Base-by-base conservation (phyloP, 2,888 invertebrate species). In the Melinaea menophilus region DNA sequence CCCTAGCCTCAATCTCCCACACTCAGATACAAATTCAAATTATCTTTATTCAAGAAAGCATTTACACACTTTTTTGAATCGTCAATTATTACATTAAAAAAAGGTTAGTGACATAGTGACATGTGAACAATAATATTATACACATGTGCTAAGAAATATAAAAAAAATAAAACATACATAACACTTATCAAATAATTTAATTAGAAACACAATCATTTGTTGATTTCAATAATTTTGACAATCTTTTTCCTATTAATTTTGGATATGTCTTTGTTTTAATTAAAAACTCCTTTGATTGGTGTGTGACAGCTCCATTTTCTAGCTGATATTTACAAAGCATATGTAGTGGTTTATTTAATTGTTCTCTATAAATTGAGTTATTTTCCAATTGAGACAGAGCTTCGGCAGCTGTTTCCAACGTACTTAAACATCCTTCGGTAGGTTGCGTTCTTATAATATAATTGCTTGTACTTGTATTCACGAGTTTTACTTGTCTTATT, bases 371-470 rank as follows among this genome's bases (percentile, higher is more conserved):
- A 67, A 91, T 91, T 41, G 92, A 82, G 75, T 95, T 91, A 33
- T 92, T 88, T 88, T 98, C 98, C 62, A 98, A 81, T 67, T 95
- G 92, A 0, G 95, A 92, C 62, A 98, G 88, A 4, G 96, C 95
- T 77, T 95, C 91, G 0, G 96, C 96, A 7, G 95, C 97, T 55
- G 96, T 95, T 87, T 97, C 97, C 48, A 98, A 86, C 0, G 98
- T 98, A 62, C 98, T 98, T 13, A 98, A 90, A 76, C 97, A 97
- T 35, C 95, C 95, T 82, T 97, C 97, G 4, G 96, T 96, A 2
- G 98, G 98, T 79, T 98, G 98, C 4, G 98, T 98, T 70, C 98
- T 93, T 73, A 98, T 98, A 62, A 97, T 95, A 81, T 98, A 98
- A 80, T 95, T 94, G 82, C 98, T 98, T 51, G 92, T 92, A 66